Conservation (phyloP, 2,113 vertebrate genomes). For the Furnarius figulus region DNA sequence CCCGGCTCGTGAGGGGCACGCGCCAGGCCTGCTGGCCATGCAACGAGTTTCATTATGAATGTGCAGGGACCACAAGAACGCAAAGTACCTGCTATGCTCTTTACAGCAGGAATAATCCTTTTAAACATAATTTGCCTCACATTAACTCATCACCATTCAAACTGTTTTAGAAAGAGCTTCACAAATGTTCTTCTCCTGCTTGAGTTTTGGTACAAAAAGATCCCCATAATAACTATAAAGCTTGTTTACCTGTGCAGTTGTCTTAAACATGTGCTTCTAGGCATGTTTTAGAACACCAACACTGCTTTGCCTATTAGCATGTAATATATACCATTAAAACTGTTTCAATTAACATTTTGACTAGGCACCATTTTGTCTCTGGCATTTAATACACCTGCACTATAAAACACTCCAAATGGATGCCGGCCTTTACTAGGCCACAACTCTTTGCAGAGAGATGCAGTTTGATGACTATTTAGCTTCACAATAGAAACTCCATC, state of each 20-base stretch:
- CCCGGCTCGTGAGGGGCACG: no score
- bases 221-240: neutral
- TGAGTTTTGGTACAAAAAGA: neutral
- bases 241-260: neutral
- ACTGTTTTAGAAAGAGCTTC: neutral
- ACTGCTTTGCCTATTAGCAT: neutral
- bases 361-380: neutral
- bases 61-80: rapidly evolving
- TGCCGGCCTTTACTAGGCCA: neutral
- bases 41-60: rapidly evolving
- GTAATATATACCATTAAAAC: neutral
- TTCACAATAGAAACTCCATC: neutral
- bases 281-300: neutral
- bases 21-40: no score
- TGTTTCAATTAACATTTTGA: neutral
- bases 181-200: neutral
- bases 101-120: neutral
- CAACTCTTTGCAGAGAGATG: no score
- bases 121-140: rapidly evolving
- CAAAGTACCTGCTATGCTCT: neutral
- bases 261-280: rapidly evolving
- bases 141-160: neutral
- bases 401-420: no score
- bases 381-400: neutral
- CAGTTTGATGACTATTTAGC: neutral